These are phyloP conservation scores for Ctenochaetus hawaiiensis DNA, from an alignment of 2,797 vertebrate genomes.

Conservation along the genomic window DNA sequence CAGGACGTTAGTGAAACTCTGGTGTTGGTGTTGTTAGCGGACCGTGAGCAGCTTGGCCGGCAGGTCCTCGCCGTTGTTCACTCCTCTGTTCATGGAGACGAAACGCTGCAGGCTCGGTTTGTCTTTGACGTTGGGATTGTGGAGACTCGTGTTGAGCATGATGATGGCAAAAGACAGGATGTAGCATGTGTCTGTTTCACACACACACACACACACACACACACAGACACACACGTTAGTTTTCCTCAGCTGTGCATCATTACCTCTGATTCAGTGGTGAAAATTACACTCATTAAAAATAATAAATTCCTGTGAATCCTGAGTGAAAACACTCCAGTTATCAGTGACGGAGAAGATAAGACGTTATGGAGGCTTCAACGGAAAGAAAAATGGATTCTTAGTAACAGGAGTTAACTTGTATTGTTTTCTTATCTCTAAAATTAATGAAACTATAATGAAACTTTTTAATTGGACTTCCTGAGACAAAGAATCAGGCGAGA, in stretches of 20 bases:
- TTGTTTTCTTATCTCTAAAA: neutral
- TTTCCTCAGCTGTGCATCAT: neutral
- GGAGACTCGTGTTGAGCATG: constrained; percentile 96
- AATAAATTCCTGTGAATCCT: constrained; percentile 11
- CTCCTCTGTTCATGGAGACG: constrained; percentile 92
- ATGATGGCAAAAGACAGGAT: constrained; percentile 95
- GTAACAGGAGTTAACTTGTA: neutral
- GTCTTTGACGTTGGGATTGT: constrained; percentile 95
- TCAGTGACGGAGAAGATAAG: neutral
- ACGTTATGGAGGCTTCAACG: neutral
- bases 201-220: constrained; percentile 9
- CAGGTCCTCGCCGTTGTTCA: constrained; percentile 90
- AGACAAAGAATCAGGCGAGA: neutral
- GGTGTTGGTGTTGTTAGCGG: constrained; percentile 7
- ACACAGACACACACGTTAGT: constrained; percentile 10
- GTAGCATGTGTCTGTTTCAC: constrained; percentile 91
- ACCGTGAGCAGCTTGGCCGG: constrained; percentile 88
- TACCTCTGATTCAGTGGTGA: neutral
- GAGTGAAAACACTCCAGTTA: constrained; percentile 8
- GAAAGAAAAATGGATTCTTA: neutral
- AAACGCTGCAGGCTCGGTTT: constrained; percentile 91
- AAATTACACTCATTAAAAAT: constrained; percentile 31
- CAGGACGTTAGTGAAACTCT: neutral
- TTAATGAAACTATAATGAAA: constrained; percentile 5
- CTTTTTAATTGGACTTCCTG: constrained; percentile 32